phyloP scores from a whole-genome alignment of 2,113 vertebrate species.

The Fregetta grallaria region DNA sequence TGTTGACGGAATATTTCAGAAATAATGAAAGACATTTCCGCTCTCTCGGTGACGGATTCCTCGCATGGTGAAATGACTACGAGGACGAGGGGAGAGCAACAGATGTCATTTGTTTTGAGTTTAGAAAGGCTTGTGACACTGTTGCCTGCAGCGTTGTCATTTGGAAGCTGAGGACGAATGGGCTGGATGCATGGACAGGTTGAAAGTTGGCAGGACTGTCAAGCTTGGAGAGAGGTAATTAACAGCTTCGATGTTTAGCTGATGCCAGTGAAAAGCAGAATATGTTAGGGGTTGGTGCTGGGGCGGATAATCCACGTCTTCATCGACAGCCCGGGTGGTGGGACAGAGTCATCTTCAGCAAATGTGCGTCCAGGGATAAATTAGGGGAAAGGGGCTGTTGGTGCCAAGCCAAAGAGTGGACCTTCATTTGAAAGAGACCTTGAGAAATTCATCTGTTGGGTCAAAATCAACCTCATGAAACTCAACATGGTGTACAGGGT shows the following conservation, averaged over 20 bases:
- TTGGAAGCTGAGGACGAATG: not conserved
- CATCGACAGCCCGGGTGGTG: not conserved
- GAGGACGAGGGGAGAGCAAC: not conserved
- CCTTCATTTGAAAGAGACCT: not conserved
- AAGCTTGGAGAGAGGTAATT: not conserved
- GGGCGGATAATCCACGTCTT: not conserved
- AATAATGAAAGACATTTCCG: not conserved
- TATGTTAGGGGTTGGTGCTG: not conserved
- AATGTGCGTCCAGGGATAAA: not conserved
- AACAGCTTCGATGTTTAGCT: not conserved
- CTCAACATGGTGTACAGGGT: not conserved
- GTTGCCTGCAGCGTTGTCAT: not conserved
- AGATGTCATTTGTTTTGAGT: not conserved
- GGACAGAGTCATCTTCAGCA: not conserved
- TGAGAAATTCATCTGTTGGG: not conserved
- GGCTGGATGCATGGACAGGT: rapidly evolving
- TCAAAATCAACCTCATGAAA: not conserved
- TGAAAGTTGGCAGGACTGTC: not conserved
- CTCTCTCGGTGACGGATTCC: not conserved
- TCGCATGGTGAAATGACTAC: not conserved
- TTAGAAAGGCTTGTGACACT: not conserved
- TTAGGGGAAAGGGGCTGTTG: not conserved
- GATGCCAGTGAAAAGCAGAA: not conserved
- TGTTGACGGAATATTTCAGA: not conserved
- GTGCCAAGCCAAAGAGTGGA: not conserved